Percentiles rank a stretch among this genome's conserved stretches.
Conservation (phyloP, 2,113 vertebrate species). For the Sturnira hondurensis region DNA sequence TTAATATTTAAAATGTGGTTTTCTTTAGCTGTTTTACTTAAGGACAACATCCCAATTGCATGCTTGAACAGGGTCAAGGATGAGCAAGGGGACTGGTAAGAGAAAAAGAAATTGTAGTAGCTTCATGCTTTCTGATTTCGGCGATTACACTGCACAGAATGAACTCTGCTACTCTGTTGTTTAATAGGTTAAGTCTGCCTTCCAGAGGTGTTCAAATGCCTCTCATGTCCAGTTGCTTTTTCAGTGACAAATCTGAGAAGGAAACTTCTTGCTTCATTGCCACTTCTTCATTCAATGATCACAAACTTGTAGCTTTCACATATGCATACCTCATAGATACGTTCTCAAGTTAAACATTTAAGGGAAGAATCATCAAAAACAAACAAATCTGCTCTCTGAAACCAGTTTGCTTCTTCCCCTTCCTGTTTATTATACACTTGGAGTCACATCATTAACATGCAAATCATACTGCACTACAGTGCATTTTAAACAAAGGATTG, state of each 20-base stretch:
- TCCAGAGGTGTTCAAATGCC: background rate
- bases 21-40: constrained; percentile 50
- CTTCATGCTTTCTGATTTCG: constrained; percentile 5
- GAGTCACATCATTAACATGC: constrained; percentile 59
- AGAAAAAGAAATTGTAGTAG: background rate
- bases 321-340: background rate
- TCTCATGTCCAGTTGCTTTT: constrained; percentile 20
- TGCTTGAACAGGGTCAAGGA: accelerated
- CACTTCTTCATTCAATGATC: background rate
- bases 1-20: constrained; percentile 67
- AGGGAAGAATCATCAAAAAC: constrained; percentile 16
- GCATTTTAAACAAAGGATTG: constrained; percentile 29
- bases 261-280: background rate
- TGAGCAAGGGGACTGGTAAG: background rate
- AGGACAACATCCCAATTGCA: background rate
- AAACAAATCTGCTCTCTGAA: constrained; percentile 13
- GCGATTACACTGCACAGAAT: background rate
- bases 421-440: constrained; percentile 25
- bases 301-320: background rate
- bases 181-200: background rate
- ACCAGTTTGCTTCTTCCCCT: background rate
- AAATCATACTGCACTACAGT: constrained; percentile 36
- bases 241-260: background rate
- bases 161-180: background rate
- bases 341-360: constrained; percentile 38